Evolutionary conservation across 2,888 invertebrate species (phyloP), one percentile per base, ranked within the genome.

Genomic region (Drosophila paranaensis): DNA sequence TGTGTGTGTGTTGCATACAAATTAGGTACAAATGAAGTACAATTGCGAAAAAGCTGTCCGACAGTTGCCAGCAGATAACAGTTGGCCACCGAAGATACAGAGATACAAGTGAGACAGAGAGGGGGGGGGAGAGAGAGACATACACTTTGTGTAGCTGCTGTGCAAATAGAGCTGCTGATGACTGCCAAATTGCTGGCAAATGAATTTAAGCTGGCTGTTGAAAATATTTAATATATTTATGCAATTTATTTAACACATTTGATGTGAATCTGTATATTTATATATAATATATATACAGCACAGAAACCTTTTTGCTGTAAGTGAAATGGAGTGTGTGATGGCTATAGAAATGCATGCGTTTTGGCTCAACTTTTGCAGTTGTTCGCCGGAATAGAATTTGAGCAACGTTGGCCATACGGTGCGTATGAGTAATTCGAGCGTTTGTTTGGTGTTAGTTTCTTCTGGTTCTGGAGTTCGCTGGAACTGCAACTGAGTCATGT

Each of bases 341-440:
- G 25, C 1, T 20, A 27, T 27, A n/a, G 27, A 27, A 27, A 5
- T 46, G 46, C 27, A 30, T 33, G n/a, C 33, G 33, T 13, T 33
- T 50, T 33, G 33, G 50, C n/a, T 50, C 16, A 50, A 50, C 11
- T 20, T 35, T 6, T 60, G 46, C 68, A 58, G 62, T 55, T 66
- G 64, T 75, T 68, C 45, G 16, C 33, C 57, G 60, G 71, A 81
- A 77, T 46, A 58, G 30, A 68, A 67, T 37, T 67, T 43, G 33
- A 68, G 60, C 51, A 51, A 54, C 60, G 40, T 53, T 50, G 53
- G 64, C 48, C 37, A 33, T 37, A 74, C 57, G 74, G 70, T 88
- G 81, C 84, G 84, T 86, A 80, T 84, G 89, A 87, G 84, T 84
- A 84, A 84, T 87, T 40, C 50, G 64, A 89, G 58, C 50, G 16